Base-by-base conservation (phyloP, 2,113 vertebrate genomes). In the Gopherus flavomarginatus region DNA sequence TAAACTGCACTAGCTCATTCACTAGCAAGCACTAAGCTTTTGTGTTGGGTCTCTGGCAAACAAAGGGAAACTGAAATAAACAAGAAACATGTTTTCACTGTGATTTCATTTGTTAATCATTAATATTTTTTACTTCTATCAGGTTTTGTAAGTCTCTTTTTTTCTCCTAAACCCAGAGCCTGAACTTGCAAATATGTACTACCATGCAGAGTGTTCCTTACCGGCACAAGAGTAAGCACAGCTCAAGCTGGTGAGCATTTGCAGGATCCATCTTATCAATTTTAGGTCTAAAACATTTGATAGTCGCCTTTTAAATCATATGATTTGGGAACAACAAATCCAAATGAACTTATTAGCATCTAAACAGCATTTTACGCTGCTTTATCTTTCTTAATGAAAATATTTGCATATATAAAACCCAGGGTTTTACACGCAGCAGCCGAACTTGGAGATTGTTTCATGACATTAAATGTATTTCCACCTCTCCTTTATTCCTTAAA, bases 221-320 rank as follows among this genome's bases (percentile, higher is more conserved):
- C 96, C 97, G 92, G 96, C 95, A 96, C 93, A 91, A 87, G 93
- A 81, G 42, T 95, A 83, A 29, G 19, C 3, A 83, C 92, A 16
- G 85, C 56, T 72, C 42, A 86, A 94, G 96, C 96, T 94, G 93
- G 93, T 93, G 54, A 94, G 86, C 89, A 50, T 92, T 96, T 93
- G 96, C 88, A 91, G 89, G 91, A 97, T 91, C 87, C 87, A 91
- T 83, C 90, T 62, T 95, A 26, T 90, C 96, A 91, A 97, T 97
- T 91, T 90, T 89, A 90, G 92, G 92, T 96, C 80, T 50, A 11
- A 94, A 75, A 84, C 81, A 49, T 79, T 9, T 9, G 78, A 81
- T 42, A 84, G 75, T 79, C 89, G 87, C 65, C 4, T 5, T 27
- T 47, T 14, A 78, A 78, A 59, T 89, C 0, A 0, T 50, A 12